These are phyloP conservation scores for Phalacrocorax aristotelis DNA, from an alignment of 2,113 vertebrate species.

Conservation along the genomic window DNA sequence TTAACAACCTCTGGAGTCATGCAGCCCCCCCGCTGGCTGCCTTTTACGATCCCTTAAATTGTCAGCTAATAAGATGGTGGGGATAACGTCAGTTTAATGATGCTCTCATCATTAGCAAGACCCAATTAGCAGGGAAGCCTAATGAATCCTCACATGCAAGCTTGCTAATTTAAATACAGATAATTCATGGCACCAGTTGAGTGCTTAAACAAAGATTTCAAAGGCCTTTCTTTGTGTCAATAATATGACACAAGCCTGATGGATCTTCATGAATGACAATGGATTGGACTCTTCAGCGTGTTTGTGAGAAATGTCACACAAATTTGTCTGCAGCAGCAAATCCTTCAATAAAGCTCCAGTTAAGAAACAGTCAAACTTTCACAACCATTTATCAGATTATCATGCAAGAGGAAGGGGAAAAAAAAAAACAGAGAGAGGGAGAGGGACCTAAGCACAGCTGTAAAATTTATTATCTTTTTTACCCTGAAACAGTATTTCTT, in stretches of 20 bases:
- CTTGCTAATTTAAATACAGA: constrained; percentile 44
- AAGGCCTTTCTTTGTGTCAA: background rate
- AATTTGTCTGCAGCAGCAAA: background rate
- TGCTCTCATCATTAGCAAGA: constrained; percentile 3
- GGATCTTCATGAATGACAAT: background rate
- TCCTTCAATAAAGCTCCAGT: background rate
- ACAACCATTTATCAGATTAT: background rate
- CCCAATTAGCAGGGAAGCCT: constrained; percentile 42
- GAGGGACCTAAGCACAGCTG: background rate
- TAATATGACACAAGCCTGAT: background rate
- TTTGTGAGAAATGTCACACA: background rate
- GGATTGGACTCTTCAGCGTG: background rate
- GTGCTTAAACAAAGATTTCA: background rate
- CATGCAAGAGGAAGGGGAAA: background rate
- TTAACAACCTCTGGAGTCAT: constrained; percentile 35
- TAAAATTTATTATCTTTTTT: constrained; percentile 32
- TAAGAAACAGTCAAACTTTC: constrained; percentile 18
- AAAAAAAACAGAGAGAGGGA: background rate
- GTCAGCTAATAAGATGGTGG: constrained; percentile 51
- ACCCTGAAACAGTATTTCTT: constrained; percentile 8
- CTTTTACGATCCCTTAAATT: constrained; percentile 30
- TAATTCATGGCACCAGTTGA: constrained; percentile 13
- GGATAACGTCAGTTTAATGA: background rate
- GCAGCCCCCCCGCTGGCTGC: constrained; percentile 21
- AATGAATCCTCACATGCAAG: constrained; percentile 19